Evolutionary conservation across 2,797 vertebrate species (phyloP).

Genomic region (Pogoniulus pusillus): DNA sequence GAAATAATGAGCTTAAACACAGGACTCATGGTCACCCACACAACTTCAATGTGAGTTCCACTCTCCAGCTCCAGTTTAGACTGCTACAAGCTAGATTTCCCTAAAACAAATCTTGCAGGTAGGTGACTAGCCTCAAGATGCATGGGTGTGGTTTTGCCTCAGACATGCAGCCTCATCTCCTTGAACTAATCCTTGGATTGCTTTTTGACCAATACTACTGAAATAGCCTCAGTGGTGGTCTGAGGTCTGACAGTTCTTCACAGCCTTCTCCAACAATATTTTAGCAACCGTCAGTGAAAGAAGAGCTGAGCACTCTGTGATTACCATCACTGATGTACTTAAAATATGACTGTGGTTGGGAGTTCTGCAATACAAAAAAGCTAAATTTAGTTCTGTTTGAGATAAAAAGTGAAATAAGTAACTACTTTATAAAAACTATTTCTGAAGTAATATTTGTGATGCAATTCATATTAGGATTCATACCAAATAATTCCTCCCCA

Average conservation of each 20-base stretch:
- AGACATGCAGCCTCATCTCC: neutral
- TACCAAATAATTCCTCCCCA: conserved; percentile 98
- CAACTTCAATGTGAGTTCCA: neutral
- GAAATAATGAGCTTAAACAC: neutral
- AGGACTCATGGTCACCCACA: neutral
- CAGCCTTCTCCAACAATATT: neutral
- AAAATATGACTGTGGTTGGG: neutral
- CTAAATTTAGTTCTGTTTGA: neutral
- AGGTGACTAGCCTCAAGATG: neutral
- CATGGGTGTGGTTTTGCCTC: neutral
- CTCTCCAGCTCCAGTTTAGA: neutral
- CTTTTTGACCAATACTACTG: neutral
- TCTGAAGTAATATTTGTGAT: neutral
- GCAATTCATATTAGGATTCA: neutral
- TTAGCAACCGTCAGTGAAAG: neutral
- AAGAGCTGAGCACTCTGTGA: neutral
- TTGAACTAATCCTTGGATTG: neutral
- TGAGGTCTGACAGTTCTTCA: neutral
- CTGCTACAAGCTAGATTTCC: neutral
- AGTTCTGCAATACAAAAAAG: neutral
- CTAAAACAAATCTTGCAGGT: neutral
- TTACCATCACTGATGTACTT: neutral
- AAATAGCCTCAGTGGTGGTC: neutral
- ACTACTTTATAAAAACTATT: neutral
- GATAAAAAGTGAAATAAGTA: neutral